Evolutionary conservation across 2,797 vertebrate species (phyloP).

Genomic region (Oophaga sylvatica): DNA sequence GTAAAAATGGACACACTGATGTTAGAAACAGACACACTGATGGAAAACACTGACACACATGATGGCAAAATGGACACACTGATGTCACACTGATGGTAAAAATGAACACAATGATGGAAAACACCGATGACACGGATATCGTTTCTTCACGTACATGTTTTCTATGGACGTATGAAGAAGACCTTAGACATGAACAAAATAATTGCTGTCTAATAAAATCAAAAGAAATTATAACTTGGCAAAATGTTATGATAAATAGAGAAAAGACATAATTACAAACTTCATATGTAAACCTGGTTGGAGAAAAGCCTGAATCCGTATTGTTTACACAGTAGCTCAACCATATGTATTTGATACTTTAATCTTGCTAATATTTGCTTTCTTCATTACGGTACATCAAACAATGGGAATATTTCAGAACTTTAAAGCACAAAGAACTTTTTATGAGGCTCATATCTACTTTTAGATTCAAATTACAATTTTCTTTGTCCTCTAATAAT

Average conservation of each 20-base stretch:
- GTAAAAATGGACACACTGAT: no score
- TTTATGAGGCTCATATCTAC: neutral
- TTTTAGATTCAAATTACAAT: neutral
- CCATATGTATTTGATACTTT: slow-evolving; percentile 22
- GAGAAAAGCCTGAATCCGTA: neutral
- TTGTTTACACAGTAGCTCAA: slow-evolving; percentile 10
- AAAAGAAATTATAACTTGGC: neutral
- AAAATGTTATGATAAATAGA: neutral
- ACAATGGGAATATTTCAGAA: slow-evolving; percentile 9
- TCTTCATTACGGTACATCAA: neutral
- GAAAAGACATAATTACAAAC: neutral
- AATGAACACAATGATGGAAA: no score
- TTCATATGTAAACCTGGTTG: neutral
- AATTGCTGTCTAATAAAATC: neutral
- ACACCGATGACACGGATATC: no score
- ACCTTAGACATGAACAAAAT: neutral
- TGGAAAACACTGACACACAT: no score
- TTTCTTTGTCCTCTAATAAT: neutral
- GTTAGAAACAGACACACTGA: no score
- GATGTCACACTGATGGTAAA: no score
- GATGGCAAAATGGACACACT: no score
- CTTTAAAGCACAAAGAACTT: neutral
- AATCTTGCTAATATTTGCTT: slow-evolving; percentile 29
- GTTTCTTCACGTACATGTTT: no score
- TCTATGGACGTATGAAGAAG: no score